phyloP scores from a whole-genome alignment of 1,140 invertebrate genomes.

The Neodiprion virginianus region DNA sequence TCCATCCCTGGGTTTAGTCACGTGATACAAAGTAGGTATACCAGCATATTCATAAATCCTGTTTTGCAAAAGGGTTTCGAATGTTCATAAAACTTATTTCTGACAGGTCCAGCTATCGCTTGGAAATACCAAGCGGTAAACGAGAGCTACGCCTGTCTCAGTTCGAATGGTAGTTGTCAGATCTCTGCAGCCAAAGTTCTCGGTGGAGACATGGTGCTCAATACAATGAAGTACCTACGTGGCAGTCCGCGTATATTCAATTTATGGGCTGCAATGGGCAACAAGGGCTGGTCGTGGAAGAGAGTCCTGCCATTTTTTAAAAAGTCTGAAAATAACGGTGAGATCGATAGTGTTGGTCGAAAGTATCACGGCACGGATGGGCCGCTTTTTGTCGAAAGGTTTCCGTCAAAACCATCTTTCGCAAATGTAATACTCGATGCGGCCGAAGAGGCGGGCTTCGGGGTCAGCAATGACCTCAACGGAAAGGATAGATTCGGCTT shows the following conservation, averaged over 20 bases:
- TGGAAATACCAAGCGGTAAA: constrained; percentile 91
- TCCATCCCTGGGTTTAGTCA: constrained; percentile 45
- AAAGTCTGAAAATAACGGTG: constrained; percentile 62
- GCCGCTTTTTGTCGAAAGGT: constrained; percentile 56
- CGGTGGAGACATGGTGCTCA: constrained; percentile 68
- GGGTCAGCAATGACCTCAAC: constrained; percentile 34
- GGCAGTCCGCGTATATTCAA: constrained; percentile 69
- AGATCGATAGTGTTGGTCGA: constrained; percentile 50
- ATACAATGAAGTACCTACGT: constrained; percentile 74
- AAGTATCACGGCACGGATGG: constrained; percentile 55
- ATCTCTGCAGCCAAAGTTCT: constrained; percentile 57
- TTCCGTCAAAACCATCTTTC: constrained; percentile 59
- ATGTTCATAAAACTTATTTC: no score
- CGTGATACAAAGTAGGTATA: constrained; percentile 37
- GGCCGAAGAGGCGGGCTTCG: constrained; percentile 63
- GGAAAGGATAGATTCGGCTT: constrained; percentile 59
- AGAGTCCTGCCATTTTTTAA: constrained; percentile 67
- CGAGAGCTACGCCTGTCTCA: constrained; percentile 80
- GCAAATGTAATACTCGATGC: constrained; percentile 65
- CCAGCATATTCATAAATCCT: no score
- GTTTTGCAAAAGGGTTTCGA: no score
- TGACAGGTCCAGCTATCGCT: constrained; percentile 64
- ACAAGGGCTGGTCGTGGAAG: constrained; percentile 68
- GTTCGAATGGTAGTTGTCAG: constrained; percentile 54
- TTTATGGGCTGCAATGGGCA: constrained; percentile 64